Evolutionary conservation across 2,888 invertebrate species (phyloP).

Genomic region (Pseudoips prasinana): DNA sequence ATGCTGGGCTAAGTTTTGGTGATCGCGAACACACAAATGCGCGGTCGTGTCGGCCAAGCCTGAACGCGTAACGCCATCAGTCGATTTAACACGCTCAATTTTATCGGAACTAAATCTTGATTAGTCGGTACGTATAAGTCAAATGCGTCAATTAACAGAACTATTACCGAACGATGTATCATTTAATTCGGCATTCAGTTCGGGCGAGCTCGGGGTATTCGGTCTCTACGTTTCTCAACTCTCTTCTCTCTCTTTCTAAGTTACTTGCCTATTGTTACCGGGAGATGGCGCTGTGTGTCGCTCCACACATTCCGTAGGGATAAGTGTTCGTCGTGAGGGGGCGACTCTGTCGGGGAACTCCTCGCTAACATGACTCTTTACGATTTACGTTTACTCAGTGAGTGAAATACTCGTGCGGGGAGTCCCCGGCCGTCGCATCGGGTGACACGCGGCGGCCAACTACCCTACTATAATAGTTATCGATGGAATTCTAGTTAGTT

Average conservation of each 20-base stretch:
- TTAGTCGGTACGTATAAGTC: slow-evolving; percentile 73
- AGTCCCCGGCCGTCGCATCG: slow-evolving; percentile 14
- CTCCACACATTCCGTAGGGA: slow-evolving; percentile 16
- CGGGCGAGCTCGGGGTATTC: slow-evolving; percentile 46
- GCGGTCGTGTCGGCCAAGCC: slow-evolving; percentile 45
- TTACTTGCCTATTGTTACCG: slow-evolving; percentile 35
- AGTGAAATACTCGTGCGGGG: neutral
- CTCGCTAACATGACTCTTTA: neutral
- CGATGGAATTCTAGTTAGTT: slow-evolving; percentile 67
- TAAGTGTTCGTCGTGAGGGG: slow-evolving; percentile 8
- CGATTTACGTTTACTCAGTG: slow-evolving; percentile 1
- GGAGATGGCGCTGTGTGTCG: slow-evolving; percentile 25
- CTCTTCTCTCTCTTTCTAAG: slow-evolving; percentile 36
- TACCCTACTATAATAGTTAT: slow-evolving; percentile 47
- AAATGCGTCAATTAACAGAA: slow-evolving; percentile 70
- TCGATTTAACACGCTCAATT: slow-evolving; percentile 79
- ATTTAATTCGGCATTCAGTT: slow-evolving; percentile 28
- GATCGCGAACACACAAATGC: slow-evolving; percentile 37
- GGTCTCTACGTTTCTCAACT: slow-evolving; percentile 36
- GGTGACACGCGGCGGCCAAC: slow-evolving; percentile 18
- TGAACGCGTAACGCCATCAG: slow-evolving; percentile 53
- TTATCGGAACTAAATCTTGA: slow-evolving; percentile 63
- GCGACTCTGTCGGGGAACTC: slow-evolving; percentile 3
- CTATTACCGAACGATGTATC: slow-evolving; percentile 38
- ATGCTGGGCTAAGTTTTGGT: slow-evolving; percentile 13